phyloP scores from a whole-genome alignment of 2,888 invertebrate genomes.

The Phengaris alcon region DNA sequence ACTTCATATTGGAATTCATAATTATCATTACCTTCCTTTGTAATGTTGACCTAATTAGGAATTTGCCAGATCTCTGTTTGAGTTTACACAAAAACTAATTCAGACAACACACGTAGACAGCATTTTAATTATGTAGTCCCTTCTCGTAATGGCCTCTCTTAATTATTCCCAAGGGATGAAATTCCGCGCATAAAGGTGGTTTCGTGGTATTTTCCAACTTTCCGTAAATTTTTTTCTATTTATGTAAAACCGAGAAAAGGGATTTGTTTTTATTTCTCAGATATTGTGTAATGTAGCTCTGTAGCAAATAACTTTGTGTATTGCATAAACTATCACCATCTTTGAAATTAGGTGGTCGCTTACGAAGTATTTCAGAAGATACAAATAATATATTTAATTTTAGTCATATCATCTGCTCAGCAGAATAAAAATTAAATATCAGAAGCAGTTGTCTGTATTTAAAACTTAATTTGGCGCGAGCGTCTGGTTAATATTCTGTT shows the following conservation, averaged over 20 bases:
- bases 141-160: conserved; percentile 14
- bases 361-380: too few species aligned
- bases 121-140: conserved; percentile 27
- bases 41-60: conserved; percentile 1
- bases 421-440: too few species aligned
- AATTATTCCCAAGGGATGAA: conserved; percentile 25
- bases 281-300: neutral
- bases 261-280: conserved; percentile 1
- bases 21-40: neutral
- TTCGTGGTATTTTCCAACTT: conserved; percentile 6
- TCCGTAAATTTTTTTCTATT: conserved; percentile 1
- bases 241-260: neutral
- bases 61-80: neutral
- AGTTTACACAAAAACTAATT: conserved; percentile 16
- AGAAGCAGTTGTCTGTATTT: too few species aligned
- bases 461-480: too few species aligned
- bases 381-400: too few species aligned
- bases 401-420: too few species aligned
- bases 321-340: neutral
- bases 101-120: conserved; percentile 25
- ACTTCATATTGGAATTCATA: neutral
- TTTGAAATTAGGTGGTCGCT: too few species aligned
- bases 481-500: too few species aligned
- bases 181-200: conserved; percentile 21
- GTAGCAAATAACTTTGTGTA: neutral